Percentiles rank a stretch among this genome's conserved stretches.
Evolutionary conservation across 2,113 vertebrate species (phyloP).

Genomic region (Tautogolabrus adspersus): DNA sequence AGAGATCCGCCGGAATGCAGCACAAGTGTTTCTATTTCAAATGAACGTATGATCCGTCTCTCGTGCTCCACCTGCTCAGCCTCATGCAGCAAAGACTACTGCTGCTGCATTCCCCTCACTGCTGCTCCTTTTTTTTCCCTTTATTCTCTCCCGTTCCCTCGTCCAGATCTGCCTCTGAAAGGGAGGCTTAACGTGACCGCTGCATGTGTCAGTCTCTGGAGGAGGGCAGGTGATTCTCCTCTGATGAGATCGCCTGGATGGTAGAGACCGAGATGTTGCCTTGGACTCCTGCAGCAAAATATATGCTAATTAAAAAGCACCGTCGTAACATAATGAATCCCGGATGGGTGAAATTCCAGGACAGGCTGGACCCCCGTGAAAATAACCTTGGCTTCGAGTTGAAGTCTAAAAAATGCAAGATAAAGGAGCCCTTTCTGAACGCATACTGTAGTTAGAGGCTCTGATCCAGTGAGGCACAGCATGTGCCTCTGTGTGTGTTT

Average conservation of each 20-base stretch:
- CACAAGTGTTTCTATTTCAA: conserved; percentile 57
- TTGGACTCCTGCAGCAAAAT: conserved; percentile 65
- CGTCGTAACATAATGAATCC: conserved; percentile 59
- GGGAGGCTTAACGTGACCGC: conserved; percentile 54
- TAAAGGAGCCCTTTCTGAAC: conserved; percentile 73
- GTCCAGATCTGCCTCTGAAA: conserved; percentile 56
- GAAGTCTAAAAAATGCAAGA: conserved; percentile 58
- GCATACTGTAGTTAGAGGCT: conserved; percentile 79
- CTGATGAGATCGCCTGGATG: conserved; percentile 42
- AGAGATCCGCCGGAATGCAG: conserved; percentile 61
- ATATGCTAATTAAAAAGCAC: conserved; percentile 76
- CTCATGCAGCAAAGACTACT: conserved; percentile 73
- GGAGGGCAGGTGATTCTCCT: conserved; percentile 64
- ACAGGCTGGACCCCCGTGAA: conserved; percentile 36
- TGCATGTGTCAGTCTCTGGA: conserved; percentile 43
- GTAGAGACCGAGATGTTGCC: conserved; percentile 57
- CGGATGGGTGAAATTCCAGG: conserved; percentile 58
- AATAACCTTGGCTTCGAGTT: conserved; percentile 61
- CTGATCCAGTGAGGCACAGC: conserved; percentile 76
- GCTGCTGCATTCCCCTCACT: conserved; percentile 75
- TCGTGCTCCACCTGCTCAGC: conserved; percentile 72
- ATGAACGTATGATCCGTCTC: conserved; percentile 52
- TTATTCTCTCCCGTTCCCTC: conserved; percentile 58
- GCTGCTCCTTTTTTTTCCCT: conserved; percentile 55
- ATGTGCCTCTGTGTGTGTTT: conserved; percentile 61